Evolutionary conservation across 2,797 vertebrate species (phyloP).

Genomic region (Anguilla megastoma): DNA sequence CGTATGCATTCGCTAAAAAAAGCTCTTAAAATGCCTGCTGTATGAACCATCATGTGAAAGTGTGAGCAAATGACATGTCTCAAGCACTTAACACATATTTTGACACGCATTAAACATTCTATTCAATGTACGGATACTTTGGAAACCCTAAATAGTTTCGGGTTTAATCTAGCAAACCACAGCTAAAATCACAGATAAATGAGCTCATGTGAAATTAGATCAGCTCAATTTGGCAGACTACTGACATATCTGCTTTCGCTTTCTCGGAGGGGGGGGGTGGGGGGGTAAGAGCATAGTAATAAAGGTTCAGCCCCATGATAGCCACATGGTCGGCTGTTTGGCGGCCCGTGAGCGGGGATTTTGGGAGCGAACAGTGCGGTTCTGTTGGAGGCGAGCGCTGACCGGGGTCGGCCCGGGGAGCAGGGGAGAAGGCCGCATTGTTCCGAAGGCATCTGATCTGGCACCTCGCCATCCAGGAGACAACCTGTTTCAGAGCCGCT

Average conservation of each 20-base stretch:
- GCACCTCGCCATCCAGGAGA: not conserved
- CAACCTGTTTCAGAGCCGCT: not conserved
- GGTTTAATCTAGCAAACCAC: not conserved
- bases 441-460: slow-evolving; percentile 28
- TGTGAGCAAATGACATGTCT: not conserved
- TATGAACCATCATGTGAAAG: not conserved
- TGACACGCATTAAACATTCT: not conserved
- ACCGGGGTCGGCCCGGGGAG: not conserved
- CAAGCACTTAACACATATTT: not conserved
- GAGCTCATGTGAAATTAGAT: not conserved
- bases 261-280: not conserved
- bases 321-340: slow-evolving; percentile 14
- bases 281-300: not conserved
- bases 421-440: slow-evolving; percentile 21
- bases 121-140: not conserved
- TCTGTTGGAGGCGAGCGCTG: not conserved
- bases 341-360: not conserved
- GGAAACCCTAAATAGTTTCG: not conserved
- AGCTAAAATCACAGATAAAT: slow-evolving; percentile 2
- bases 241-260: not conserved
- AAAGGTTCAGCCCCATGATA: not conserved
- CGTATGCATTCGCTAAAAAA: not conserved
- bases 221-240: not conserved
- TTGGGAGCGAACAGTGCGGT: not conserved
- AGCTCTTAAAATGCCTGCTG: not conserved